A percentile compares a stretch with the other conserved stretches of the same genome.
These are phyloP conservation scores for Hippasteria phrygiana DNA, from an alignment of 53 echinoderm and acorn worm species.

Conservation along the genomic window DNA sequence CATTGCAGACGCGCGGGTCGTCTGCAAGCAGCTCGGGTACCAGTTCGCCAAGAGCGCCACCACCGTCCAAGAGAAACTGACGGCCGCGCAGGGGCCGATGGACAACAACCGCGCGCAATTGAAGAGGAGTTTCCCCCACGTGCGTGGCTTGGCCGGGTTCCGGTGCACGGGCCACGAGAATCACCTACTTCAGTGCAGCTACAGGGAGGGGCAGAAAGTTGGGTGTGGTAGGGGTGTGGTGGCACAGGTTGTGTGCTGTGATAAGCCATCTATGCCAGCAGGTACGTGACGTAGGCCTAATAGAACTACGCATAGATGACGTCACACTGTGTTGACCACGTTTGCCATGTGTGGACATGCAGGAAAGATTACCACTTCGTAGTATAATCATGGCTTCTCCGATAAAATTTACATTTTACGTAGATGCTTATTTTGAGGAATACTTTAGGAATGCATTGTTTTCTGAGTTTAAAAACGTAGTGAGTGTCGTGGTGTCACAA, in stretches of 20 bases:
- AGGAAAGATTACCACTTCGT: no score
- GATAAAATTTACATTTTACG: no score
- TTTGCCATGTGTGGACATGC: no score
- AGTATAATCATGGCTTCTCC: no score
- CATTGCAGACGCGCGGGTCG: conserved; percentile 66
- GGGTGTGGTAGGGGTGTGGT: conserved; percentile 46
- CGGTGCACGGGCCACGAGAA: conserved; percentile 48
- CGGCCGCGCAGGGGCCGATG: neutral
- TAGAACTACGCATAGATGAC: no score
- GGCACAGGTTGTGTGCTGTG: conserved; percentile 45
- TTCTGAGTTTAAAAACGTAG: no score
- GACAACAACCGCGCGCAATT: conserved; percentile 32
- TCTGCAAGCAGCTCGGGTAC: conserved; percentile 70
- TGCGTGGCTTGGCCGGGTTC: conserved; percentile 39
- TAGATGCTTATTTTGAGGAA: no score
- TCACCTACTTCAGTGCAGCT: conserved; percentile 13
- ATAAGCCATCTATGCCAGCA: conserved; percentile 38
- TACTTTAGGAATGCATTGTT: no score
- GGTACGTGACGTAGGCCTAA: no score
- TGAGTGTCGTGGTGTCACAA: no score
- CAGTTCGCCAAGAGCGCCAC: conserved; percentile 63
- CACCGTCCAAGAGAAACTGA: conserved; percentile 10
- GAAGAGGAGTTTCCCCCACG: neutral
- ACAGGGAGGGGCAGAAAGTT: conserved; percentile 8
- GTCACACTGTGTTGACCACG: no score